phyloP scores from a whole-genome alignment of 2,113 vertebrate genomes.

The Mus pahari region DNA sequence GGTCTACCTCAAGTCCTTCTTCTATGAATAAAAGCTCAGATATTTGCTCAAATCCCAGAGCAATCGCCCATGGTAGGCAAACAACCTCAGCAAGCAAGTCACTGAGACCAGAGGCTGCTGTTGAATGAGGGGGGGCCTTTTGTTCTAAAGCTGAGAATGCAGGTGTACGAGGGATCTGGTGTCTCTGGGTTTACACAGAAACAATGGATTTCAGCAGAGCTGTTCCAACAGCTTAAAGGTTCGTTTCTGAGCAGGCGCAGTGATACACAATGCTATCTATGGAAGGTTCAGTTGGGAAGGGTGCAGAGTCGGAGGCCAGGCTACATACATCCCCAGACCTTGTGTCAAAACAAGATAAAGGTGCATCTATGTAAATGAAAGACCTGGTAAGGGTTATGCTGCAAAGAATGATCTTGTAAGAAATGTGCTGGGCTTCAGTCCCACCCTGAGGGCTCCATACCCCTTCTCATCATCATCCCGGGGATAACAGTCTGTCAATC shows the following conservation, averaged over 20 bases:
- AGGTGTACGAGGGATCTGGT: background rate
- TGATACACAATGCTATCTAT: background rate
- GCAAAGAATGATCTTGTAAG: background rate
- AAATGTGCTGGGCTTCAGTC: background rate
- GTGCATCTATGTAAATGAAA: background rate
- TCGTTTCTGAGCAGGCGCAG: background rate
- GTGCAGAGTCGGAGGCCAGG: background rate
- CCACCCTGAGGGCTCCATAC: background rate
- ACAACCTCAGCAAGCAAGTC: background rate
- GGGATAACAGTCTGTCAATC: background rate
- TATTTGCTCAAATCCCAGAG: background rate
- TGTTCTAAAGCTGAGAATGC: background rate
- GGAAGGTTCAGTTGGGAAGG: background rate
- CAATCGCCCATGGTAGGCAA: background rate
- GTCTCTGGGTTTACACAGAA: slow-evolving; percentile 2
- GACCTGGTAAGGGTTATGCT: background rate
- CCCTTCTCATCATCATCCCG: background rate
- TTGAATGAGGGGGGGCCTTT: background rate
- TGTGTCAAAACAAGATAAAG: background rate
- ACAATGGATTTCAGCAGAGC: background rate
- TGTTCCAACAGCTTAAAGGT: background rate
- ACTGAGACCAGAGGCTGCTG: background rate
- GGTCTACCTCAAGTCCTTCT: background rate
- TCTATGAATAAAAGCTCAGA: background rate
- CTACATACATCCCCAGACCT: background rate